These are phyloP conservation scores for Plestiodon gilberti DNA, from an alignment of 2,113 vertebrate species.

Conservation along the genomic window DNA sequence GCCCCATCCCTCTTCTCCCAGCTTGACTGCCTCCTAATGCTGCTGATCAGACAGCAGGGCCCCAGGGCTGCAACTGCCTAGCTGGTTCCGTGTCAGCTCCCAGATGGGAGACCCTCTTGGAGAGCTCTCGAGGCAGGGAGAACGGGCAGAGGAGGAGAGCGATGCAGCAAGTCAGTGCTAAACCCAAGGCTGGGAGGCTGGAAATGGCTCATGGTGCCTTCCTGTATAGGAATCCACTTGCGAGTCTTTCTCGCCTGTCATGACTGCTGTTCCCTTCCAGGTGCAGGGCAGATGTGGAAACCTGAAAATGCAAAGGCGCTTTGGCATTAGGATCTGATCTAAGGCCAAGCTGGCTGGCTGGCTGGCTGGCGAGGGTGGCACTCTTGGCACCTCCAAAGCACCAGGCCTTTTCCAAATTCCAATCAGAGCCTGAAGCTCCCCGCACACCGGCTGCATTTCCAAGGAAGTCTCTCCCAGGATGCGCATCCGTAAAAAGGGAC, in stretches of 20 bases:
- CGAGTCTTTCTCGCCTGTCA: background rate
- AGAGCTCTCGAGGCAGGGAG: conserved; percentile 31
- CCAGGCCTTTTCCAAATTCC: conserved; percentile 27
- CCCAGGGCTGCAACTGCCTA: too few relatives aligned
- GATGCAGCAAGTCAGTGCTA: background rate
- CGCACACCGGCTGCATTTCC: conserved; percentile 15
- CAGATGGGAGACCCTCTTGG: too few relatives aligned
- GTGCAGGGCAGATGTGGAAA: conserved; percentile 71
- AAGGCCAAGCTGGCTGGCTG: conserved; percentile 41
- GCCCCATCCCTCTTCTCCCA: background rate
- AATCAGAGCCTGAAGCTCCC: conserved; percentile 19
- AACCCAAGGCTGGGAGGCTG: conserved; percentile 23
- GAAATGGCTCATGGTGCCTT: too few relatives aligned
- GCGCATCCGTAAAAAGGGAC: conserved; percentile 30
- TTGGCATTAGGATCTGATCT: conserved; percentile 58
- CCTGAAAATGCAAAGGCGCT: conserved; percentile 62
- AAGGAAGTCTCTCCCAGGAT: conserved; percentile 36
- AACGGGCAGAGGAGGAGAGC: background rate
- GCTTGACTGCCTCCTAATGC: conserved; percentile 47
- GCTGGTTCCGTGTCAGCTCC: too few relatives aligned
- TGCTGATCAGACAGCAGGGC: too few relatives aligned
- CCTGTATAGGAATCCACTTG: too few relatives aligned
- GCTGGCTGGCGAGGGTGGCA: conserved; percentile 50
- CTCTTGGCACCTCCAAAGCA: conserved; percentile 19
- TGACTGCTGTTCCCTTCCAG: background rate